Evolutionary conservation across 2,113 vertebrate genomes (phyloP).

Genomic region (Miniopterus natalensis): DNA sequence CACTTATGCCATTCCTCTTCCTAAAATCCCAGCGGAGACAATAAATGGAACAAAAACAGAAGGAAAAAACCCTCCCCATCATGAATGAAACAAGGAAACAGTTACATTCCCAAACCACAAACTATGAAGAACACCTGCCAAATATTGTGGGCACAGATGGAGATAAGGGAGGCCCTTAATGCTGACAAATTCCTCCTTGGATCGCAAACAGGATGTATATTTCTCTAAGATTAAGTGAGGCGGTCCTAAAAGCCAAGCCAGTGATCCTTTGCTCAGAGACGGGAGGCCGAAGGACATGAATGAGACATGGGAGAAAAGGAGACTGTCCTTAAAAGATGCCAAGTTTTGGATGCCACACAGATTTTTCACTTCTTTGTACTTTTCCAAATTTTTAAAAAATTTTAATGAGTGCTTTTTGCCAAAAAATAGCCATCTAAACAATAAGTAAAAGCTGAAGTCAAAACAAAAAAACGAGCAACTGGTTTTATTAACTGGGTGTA

Average conservation of each 20-base stretch:
- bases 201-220: background rate
- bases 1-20: background rate
- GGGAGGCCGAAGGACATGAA: background rate
- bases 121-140: constrained; percentile 68
- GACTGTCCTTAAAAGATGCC: background rate
- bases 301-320: background rate
- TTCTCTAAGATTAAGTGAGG: constrained; percentile 53
- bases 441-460: constrained; percentile 13
- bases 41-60: constrained; percentile 70
- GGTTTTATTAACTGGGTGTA: background rate
- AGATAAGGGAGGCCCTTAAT: background rate
- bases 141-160: background rate
- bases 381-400: background rate
- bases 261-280: constrained; percentile 34
- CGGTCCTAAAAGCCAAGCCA: constrained; percentile 2
- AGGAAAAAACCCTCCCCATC: constrained; percentile 23
- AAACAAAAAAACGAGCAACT: background rate
- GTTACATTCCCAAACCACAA: constrained; percentile 72
- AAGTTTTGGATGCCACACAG: background rate
- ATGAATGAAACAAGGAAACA: constrained; percentile 72
- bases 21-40: constrained; percentile 66
- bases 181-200: constrained; percentile 58
- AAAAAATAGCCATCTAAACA: constrained; percentile 2
- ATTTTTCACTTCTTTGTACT: background rate
- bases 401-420: background rate